Base-by-base conservation (phyloP, 2,888 invertebrate genomes). In the Blera fallax region DNA sequence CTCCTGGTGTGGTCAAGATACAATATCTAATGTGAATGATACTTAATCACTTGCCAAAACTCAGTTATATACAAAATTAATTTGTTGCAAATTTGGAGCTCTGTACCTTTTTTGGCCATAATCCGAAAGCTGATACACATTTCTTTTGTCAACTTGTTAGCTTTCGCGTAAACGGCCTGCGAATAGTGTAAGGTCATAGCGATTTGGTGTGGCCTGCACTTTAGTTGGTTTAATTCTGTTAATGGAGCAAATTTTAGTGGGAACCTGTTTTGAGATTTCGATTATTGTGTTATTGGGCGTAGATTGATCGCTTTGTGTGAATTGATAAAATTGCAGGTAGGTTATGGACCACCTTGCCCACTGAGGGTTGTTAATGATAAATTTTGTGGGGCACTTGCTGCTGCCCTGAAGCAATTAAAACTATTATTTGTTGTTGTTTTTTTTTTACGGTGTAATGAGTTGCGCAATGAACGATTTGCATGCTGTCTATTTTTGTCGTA, bases 31-130 rank as follows among this genome's bases (percentile, higher is more conserved):
- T 37, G n/a, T 11, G 70, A 84, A 74, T 84, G 84, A 84, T 74
- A 37, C 14, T 52, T 45, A n/a, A 58, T 50, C 18, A 24, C 11
- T n/a, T 14, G 37, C 29, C 1, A 69, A 56, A 74, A 43, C 58
- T 8, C 34, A 18, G 73, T 84, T 84, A 50, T 84, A 80, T 70
- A 78, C 77, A 0, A 60, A 77, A 76, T 45, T 32, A 21, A 34
- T 34, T 58, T 16, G 7, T 14, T 7, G 4, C 29, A n/a, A 10
- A 34, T 27, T 27, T 27, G 1, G 32, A 3, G 29, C 5, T 27
- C 4, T 14, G 54, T 48, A 8, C 24, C n/a, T 43, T 62, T 45
- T 3, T 60, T 60, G 14, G 14, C 3, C 10, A 8, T 24, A 21
- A 3, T 60, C 58, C 14, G 24, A 64, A 21, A 16, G 62, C 32